phyloP scores from a whole-genome alignment of 1,140 invertebrate genomes.

The Lethrus apterus region DNA sequence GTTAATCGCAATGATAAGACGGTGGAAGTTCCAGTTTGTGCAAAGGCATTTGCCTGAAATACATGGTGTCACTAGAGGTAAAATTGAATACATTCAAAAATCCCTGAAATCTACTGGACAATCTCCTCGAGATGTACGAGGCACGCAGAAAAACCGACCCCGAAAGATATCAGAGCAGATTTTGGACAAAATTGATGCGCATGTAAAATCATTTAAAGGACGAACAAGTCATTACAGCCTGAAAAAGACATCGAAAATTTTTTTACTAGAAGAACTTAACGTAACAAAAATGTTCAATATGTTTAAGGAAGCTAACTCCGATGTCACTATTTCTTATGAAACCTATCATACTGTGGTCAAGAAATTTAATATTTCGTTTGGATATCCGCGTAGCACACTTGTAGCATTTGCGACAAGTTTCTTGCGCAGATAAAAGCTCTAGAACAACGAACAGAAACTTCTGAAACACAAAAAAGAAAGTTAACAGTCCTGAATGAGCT shows the following conservation, averaged over 20 bases:
- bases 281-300: slow-evolving; percentile 3
- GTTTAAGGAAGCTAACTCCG: not conserved
- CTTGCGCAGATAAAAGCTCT: not conserved
- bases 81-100: not conserved
- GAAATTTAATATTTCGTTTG: slow-evolving; percentile 7
- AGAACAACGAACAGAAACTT: too few relatives aligned
- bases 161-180: not conserved
- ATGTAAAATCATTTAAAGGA: not conserved
- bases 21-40: not conserved
- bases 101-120: not conserved
- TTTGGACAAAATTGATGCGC: not conserved
- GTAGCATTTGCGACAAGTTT: slow-evolving; percentile 4
- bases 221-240: slow-evolving; percentile 7
- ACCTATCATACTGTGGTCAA: slow-evolving; percentile 1
- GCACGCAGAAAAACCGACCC: not conserved
- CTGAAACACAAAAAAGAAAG: too few relatives aligned
- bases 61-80: not conserved
- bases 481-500: too few relatives aligned
- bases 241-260: not conserved
- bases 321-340: slow-evolving; percentile 4
- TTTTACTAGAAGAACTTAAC: not conserved
- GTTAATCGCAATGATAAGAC: not conserved
- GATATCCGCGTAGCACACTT: slow-evolving; percentile 8
- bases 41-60: not conserved
- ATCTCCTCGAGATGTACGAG: not conserved